Evolutionary conservation across 2,888 invertebrate species (phyloP), one percentile per base, ranked within the genome.

Genomic region (Smittia sp.): DNA sequence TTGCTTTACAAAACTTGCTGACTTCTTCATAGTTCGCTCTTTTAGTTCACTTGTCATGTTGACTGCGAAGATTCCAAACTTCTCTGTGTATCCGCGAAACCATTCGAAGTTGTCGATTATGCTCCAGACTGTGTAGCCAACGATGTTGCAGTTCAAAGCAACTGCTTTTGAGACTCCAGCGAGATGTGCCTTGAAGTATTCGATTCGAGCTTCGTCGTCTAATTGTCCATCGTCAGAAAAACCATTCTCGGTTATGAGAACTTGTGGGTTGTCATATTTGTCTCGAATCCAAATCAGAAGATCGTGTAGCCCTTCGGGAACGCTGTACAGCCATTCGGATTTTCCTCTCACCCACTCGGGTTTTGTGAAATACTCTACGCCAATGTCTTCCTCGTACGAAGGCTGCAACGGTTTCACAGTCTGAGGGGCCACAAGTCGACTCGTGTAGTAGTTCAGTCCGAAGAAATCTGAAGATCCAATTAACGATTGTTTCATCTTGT

Each of bases 21-120:
- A 90, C 32, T 82, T 82, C 78, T 90, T 88, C 0, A 87, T 85
- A 0, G 84, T 86, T 75, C 90, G 83, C 0, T 84, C 81, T 75
- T 86, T 84, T 0, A 84, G 80, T 0, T 85, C 83, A 75, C 84
- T 85, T 0, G 80, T 79, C 78, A 88, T 90, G 78, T 91, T 86
- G 0, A 91, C 88, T 76, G 85, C 82, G 76, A 86, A 87, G 0
- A 91, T 76, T 1, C 91, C 91, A 79, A 88, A 90, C 77, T 84
- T 85, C 72, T 84, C 81, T 15, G 78, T 79, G 68, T 78, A 80
- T 54, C 80, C 79, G 18, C 73, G 54, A 18, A 77, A 75, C 80
- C 80, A 80, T 75, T 80, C 80, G 74, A 80, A 80, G 73, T 80
- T 80, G 76, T 80, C 80, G 70, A 80, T 77, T 74, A 80, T 76